Base-by-base conservation (phyloP, 1,140 invertebrate species). In the Grapholita molesta region DNA sequence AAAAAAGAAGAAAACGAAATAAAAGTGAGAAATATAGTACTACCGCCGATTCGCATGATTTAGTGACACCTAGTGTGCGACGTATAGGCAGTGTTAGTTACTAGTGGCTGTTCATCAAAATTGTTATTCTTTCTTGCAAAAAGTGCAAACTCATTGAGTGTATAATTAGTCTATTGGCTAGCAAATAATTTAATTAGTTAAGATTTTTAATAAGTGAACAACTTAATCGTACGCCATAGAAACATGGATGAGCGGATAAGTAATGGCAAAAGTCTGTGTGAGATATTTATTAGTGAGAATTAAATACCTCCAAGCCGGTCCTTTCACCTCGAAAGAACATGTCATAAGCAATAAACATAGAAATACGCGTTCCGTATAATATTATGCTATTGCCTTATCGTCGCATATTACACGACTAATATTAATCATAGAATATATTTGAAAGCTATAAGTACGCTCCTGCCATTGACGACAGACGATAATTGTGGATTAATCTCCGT, bases 271-370 rank as follows among this genome's bases (percentile, higher is more conserved):
- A 48, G 42, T 48, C 42, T 48, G 42, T 48, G 42, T 48, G 42
- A 48, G 42, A 48, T 48, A 48, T 48, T 48, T 48, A 48, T 48
- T 48, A 48, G 42, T 48, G 42, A 48, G 42, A 48, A 48, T 48
- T 48, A 48, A 48, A 48, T 48, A 48, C 42, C 42, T 28, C 55
- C 25, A 30, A 28, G 55, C 24, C 55, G 55, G 12, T 61, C 55
- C 55, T 61, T 61, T 61, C 55, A 61, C 55, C 55, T 25, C 18
- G 55, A 61, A 25, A 30, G 55, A 28, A 32, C 55, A 61, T 61
- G 55, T 61, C 55, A 61, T 61, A 61, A 61, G 55, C 55, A 61
- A 61, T 61, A 61, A 55, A 61, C 55, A 61, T 61, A 61, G 55
- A 28, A 28, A 21, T 61, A 61, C 25, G 55, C 55, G 55, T 32